Base-by-base conservation (phyloP, 2,113 vertebrate species). In the Archocentrus centrarchus region DNA sequence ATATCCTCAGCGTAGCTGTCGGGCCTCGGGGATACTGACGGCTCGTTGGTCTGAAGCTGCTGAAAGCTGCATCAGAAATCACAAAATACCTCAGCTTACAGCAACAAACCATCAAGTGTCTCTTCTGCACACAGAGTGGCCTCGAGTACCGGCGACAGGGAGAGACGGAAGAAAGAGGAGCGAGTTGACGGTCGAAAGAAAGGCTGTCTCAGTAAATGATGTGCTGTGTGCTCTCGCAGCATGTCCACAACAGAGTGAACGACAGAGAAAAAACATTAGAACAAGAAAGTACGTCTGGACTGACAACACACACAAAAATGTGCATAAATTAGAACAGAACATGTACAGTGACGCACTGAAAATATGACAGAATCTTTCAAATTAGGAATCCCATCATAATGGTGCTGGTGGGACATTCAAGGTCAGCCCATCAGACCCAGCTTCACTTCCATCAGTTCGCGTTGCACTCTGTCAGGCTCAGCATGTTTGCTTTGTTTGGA, bases 1-100 rank as follows among this genome's bases (percentile, higher is more conserved):
- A 88, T 50, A 81, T 75, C 86, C 68, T 66, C 17, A 41, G 87
- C 87, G 57, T 80, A 90, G 82, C 82, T 90, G 91, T 89, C 92
- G 90, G 79, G 84, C 89, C 88, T 89, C 84, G 83, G 79, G 87
- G 80, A 77, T 62, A 85, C 83, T 39, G 77, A 75, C 13, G 24
- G 76, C 77, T 80, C 11, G 44, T 79, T 59, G 24, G 10, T 90
- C 83, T 86, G 81, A 88, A 79, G 83, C 63, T 17, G 58, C 79
- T 82, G 82, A 89, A 88, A 92, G 81, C 60, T 75, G 78, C 88
- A 92, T 91, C 88, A 91, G 84, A 86, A 90, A 92, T 89, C 90
- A 88, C 30, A 90, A 78, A 86, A 89, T 77, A 85, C 66, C 79
- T 86, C 81, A 41, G 75, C 86, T 88, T 63, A 62, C 82, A 60